phyloP scores from a whole-genome alignment of 2,888 invertebrate genomes.

The Branchellion lobata region DNA sequence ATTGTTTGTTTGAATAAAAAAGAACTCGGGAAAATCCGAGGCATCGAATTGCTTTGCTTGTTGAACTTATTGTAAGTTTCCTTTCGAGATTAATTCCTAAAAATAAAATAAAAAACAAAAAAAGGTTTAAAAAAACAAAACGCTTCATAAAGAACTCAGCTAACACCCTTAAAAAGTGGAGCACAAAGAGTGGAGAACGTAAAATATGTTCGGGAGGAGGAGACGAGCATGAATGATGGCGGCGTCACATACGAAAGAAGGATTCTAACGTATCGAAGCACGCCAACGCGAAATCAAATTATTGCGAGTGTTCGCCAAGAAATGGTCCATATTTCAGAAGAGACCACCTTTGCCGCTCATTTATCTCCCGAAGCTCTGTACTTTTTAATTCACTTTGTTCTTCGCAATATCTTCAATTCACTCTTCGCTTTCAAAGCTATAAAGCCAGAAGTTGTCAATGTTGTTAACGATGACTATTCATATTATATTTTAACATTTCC shows the following conservation, averaged over 20 bases:
- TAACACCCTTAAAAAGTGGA: background rate
- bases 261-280: background rate
- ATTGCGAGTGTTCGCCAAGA: background rate
- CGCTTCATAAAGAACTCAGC: background rate
- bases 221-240: background rate
- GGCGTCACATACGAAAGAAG: background rate
- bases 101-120: background rate
- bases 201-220: background rate
- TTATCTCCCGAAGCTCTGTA: too few species aligned
- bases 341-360: background rate
- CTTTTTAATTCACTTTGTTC: too few species aligned
- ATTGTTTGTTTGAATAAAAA: background rate
- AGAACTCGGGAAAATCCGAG: background rate
- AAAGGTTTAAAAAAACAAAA: background rate
- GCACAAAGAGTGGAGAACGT: background rate
- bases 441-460: too few species aligned
- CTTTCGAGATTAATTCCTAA: background rate
- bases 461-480: too few species aligned
- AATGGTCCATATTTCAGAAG: constrained; percentile 4
- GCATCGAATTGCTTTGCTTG: background rate
- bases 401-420: too few species aligned
- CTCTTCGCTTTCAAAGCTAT: too few species aligned
- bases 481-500: too few species aligned
- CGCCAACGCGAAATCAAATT: constrained; percentile 9
- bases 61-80: background rate